These are phyloP conservation scores for Pteronotus mesoamericanus DNA, from an alignment of 2,797 vertebrate genomes.

Conservation along the genomic window DNA sequence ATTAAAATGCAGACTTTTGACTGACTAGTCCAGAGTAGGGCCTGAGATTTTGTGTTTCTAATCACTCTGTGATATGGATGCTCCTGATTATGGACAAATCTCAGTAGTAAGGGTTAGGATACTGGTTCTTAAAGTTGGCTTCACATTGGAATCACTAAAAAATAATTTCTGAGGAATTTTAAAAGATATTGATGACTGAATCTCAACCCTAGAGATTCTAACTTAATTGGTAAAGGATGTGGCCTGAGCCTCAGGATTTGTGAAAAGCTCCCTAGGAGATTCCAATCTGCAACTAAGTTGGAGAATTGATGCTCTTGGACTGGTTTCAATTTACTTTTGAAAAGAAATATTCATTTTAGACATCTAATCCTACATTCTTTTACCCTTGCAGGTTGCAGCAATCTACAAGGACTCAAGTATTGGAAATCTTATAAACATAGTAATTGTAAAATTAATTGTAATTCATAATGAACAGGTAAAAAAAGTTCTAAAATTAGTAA, in stretches of 20 bases:
- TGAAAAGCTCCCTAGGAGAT: neutral
- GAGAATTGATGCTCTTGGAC: neutral
- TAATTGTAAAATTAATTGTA: slow-evolving; percentile 94
- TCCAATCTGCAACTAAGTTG: neutral
- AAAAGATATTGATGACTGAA: neutral
- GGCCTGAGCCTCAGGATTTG: neutral
- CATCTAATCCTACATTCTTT: slow-evolving; percentile 60
- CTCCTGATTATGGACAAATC: neutral
- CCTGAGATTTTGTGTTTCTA: neutral
- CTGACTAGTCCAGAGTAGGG: too few species aligned
- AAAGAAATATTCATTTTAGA: neutral
- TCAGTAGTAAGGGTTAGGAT: neutral
- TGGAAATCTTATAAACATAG: slow-evolving; percentile 97
- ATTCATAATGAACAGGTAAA: slow-evolving; percentile 96
- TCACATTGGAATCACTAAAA: neutral
- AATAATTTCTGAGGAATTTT: neutral
- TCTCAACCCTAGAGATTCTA: neutral
- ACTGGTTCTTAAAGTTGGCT: neutral
- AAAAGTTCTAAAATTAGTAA: neutral
- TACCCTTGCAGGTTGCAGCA: slow-evolving; percentile 89
- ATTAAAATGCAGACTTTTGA: neutral
- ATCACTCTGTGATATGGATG: neutral
- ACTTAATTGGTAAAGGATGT: neutral
- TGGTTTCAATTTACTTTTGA: neutral
- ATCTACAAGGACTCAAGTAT: slow-evolving; percentile 97